Evolutionary conservation across 2,113 vertebrate species (phyloP), one percentile per base, ranked within the genome.

Genomic region (Hirundichthys speculiger): DNA sequence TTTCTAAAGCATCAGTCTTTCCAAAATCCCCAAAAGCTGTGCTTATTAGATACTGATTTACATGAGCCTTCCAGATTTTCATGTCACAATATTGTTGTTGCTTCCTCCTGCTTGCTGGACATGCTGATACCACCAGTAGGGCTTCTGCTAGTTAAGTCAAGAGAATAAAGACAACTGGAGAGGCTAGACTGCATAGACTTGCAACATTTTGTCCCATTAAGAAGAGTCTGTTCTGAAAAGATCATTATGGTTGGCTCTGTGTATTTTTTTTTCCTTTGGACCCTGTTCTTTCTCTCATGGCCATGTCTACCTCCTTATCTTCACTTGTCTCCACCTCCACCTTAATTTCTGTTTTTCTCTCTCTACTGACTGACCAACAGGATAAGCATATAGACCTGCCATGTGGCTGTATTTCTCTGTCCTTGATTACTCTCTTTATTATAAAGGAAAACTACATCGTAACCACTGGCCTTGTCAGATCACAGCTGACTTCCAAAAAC

Each of bases 401-500:
- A 34, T 21, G 41, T 43, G 49, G 46, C 59, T 58, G 69, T 61
- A 69, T 78, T 61, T 78, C 40, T 59, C 18, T 52, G 69, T 64
- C 80, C 85, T 85, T 89, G 83, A 88, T 87, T 87, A 77, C 77
- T 18, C 48, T 72, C 15, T 62, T 64, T 76, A 61, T 87, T 77
- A 75, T 79, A 83, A 78, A 69, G 58, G 61, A 57, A 84, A 75
- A 48, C 66, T 47, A 73, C 75, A 77, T 75, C 85, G 82, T 82
- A 69, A 78, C 82, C 75, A 68, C 42, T 62, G 70, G 77, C 82
- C 85, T 88, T 85, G 75, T 80, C 79, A 67, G 52, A 69, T 70
- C 75, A 64, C 72, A 71, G 81, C 85, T 87, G 87, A 89, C 88
- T 88, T 73, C 82, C 77, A n/a, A 89, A 88, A 86, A 91, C 87